Conservation (phyloP, 2,888 invertebrate genomes). For the Oegoconia quadripuncta region DNA sequence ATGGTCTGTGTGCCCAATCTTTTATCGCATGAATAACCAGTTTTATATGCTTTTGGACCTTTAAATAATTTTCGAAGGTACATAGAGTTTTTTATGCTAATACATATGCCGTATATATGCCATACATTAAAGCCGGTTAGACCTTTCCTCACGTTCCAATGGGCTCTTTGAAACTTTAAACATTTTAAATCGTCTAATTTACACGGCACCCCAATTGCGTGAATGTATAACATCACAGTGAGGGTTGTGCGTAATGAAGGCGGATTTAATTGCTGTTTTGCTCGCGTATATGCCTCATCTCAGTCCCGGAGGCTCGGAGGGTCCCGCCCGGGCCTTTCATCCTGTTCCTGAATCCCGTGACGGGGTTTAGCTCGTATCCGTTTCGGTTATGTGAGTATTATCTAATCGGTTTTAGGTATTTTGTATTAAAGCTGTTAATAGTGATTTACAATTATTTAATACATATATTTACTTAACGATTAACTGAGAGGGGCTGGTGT, state of each 20-base stretch:
- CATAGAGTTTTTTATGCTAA: too few species aligned
- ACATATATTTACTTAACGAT: background rate
- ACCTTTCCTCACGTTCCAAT: too few species aligned
- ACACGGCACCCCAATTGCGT: conserved; percentile 35
- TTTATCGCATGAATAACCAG: too few species aligned
- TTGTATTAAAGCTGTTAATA: background rate
- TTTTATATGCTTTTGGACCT: too few species aligned
- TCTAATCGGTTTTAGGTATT: conserved; percentile 7
- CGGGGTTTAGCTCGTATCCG: conserved; percentile 22
- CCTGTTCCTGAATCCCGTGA: too few species aligned
- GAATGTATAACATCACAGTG: conserved; percentile 27
- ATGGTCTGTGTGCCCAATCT: too few species aligned
- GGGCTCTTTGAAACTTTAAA: background rate
- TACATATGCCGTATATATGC: too few species aligned
- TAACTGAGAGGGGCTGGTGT: background rate
- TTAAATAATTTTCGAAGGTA: too few species aligned
- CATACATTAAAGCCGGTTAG: too few species aligned
- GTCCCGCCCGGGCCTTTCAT: conserved; percentile 20
- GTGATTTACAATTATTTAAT: background rate
- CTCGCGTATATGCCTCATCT: conserved; percentile 38
- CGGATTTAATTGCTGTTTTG: conserved; percentile 71
- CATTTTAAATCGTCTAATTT: background rate
- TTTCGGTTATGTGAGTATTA: conserved; percentile 8
- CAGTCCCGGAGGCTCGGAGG: conserved; percentile 21
- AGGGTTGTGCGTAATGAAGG: conserved; percentile 57